These are phyloP conservation scores for Dyspetes luteomarginatus DNA, from an alignment of 2,888 invertebrate species.

Conservation along the genomic window DNA sequence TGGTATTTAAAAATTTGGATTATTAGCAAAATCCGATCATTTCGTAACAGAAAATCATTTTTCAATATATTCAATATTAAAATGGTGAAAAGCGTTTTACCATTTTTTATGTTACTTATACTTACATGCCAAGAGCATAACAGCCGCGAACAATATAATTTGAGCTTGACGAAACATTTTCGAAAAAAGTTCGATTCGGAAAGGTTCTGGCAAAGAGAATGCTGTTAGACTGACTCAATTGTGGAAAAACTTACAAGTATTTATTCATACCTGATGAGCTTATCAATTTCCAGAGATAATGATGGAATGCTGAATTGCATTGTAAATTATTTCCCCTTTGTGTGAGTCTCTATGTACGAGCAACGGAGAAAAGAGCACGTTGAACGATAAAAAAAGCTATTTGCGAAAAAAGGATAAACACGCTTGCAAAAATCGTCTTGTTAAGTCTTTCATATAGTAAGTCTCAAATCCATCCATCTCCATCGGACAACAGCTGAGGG, in stretches of 20 bases:
- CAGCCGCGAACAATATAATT: slow-evolving; percentile 3
- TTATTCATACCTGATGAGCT: not conserved
- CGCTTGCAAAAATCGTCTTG: no score
- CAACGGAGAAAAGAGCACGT: no score
- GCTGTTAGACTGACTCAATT: not conserved
- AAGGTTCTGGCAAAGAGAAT: not conserved
- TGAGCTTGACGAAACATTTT: not conserved
- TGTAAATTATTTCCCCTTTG: no score
- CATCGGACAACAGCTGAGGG: no score
- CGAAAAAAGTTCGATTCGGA: not conserved
- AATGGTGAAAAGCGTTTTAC: no score
- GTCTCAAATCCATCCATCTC: no score
- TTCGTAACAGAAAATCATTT: not conserved
- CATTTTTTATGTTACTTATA: no score
- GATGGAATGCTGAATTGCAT: not conserved
- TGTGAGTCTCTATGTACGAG: no score
- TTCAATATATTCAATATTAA: not conserved
- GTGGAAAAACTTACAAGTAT: not conserved
- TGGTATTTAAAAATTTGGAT: not conserved
- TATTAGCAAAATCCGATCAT: not conserved
- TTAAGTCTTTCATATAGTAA: no score
- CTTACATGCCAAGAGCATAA: slow-evolving; percentile 8
- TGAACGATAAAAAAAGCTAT: no score
- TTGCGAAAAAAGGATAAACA: no score
- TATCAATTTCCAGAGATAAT: not conserved